Evolutionary conservation across 1,140 invertebrate species (phyloP), one percentile per base, ranked within the genome.

Genomic region (Hormaphis cornu): DNA sequence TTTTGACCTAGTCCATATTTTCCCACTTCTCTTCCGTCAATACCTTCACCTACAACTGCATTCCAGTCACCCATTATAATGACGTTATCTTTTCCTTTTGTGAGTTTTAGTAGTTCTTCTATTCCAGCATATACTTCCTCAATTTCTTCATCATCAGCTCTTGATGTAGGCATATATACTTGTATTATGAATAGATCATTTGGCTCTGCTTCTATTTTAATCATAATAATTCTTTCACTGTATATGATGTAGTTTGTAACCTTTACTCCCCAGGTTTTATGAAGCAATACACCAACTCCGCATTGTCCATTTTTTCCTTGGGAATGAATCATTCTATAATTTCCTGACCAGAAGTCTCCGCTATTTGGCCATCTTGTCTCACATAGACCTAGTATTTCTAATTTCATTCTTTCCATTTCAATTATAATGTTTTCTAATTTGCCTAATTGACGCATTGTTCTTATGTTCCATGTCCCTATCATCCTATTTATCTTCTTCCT

Each of bases 361-460:
- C n/a, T 22, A 24, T 70, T 46, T 22, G 46, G 58, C 56, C 69
- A 72, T 48, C 66, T 44, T n/a, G 26, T 50, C 40, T 72, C 69
- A 40, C 52, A 58, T 14, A 70, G 7, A 24, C 69, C 71, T 44
- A 72, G n/a, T 22, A 72, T 69, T 20, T 61, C 54, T 20, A 72
- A 59, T 33, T 72, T 70, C 9, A 56, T 33, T 69, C 53, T 71
- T 12, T 69, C 35, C 61, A 71, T 71, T 71, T 71, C 70, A 20
- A 26, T 16, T 35, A 22, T 40, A 9, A 69, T 30, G 26, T 72
- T 61, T 56, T 59, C 59, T 18, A 69, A 18, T 70, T 72, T 72
- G 9, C 54, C 71, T 3, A 14, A 16, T 48, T 59, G 24, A 42
- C 59, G 46, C 22, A 72, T 48, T 48, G 50, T 72, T 48, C 30